Conservation (phyloP, 2,888 invertebrate species). For the Adineta ricciae region DNA sequence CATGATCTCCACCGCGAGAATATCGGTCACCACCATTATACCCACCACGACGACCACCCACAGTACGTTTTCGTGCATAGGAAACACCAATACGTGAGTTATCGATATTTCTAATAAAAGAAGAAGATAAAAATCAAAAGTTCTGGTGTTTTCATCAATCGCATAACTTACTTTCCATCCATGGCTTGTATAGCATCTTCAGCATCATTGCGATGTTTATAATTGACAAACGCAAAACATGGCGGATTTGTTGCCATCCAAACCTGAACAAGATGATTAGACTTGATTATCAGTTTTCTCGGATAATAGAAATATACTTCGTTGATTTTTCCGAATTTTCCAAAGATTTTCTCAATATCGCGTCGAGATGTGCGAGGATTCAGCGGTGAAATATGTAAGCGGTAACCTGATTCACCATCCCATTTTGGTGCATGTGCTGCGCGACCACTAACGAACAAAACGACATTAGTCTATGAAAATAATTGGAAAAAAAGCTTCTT, state of each 20-base stretch:
- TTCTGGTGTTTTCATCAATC: too few relatives aligned
- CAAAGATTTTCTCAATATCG: neutral
- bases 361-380: neutral
- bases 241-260: constrained; percentile 58
- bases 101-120: constrained; percentile 19
- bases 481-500: neutral
- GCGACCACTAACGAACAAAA: neutral
- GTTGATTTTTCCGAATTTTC: neutral
- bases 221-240: constrained; percentile 59
- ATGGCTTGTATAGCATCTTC: constrained; percentile 70
- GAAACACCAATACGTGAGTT: neutral
- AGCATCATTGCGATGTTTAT: constrained; percentile 55
- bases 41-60: neutral
- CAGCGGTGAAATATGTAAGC: neutral
- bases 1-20: neutral
- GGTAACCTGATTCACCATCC: constrained; percentile 14
- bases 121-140: too few relatives aligned
- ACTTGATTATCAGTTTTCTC: too few relatives aligned
- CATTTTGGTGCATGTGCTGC: constrained; percentile 10
- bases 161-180: constrained; percentile 60
- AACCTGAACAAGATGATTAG: constrained; percentile 49
- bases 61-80: constrained; percentile 1
- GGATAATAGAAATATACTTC: constrained; percentile 34
- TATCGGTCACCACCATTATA: neutral
- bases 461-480: too few relatives aligned